Percentiles rank a stretch among this genome's conserved stretches.
phyloP scores from a whole-genome alignment of 2,888 invertebrate genomes.

The Oxystoma pomonae region DNA sequence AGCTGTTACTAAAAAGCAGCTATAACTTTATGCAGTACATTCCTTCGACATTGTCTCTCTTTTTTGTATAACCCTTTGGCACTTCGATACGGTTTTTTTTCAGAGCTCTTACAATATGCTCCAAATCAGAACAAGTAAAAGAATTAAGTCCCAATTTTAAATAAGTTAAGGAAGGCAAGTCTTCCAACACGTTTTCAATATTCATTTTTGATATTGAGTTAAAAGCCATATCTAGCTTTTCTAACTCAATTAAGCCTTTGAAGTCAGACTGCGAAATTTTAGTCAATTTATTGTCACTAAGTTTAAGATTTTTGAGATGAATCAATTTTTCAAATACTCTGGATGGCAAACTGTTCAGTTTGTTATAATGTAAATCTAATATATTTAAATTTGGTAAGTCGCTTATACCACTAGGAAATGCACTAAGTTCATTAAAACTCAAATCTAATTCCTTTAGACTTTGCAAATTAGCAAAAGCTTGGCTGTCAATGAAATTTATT shows the following conservation, averaged over 20 bases:
- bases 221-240: constrained; percentile 33
- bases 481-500: background rate
- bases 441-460: background rate
- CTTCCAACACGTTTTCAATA: constrained; percentile 19
- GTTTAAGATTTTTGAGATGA: constrained; percentile 25
- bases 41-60: constrained; percentile 13
- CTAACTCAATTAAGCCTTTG: constrained; percentile 18
- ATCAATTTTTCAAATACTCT: constrained; percentile 11
- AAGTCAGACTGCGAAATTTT: constrained; percentile 20
- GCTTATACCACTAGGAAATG: background rate
- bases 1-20: background rate
- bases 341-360: background rate
- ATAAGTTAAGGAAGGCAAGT: constrained; percentile 26
- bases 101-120: constrained; percentile 21
- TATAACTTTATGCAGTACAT: constrained; percentile 12
- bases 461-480: background rate
- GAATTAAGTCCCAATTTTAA: constrained; percentile 36
- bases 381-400: background rate
- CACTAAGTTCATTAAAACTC: background rate
- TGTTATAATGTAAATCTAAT: background rate
- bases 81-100: constrained; percentile 11
- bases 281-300: constrained; percentile 29
- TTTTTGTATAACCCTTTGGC: constrained; percentile 11
- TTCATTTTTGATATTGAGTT: constrained; percentile 29
- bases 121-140: constrained; percentile 31